Evolutionary conservation across 2,888 invertebrate species (phyloP).

Genomic region (Stenodera caucasica): DNA sequence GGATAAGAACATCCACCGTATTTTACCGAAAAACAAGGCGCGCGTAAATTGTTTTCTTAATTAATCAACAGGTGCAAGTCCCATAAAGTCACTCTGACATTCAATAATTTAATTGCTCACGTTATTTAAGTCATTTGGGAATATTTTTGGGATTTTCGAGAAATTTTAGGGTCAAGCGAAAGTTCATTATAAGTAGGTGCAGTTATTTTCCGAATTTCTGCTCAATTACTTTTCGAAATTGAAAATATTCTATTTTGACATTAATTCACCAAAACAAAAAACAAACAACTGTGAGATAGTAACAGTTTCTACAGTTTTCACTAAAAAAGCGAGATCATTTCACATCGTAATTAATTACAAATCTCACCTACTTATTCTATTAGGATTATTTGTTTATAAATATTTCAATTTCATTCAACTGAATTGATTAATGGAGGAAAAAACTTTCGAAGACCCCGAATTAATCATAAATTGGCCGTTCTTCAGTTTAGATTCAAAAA

Average conservation of each 20-base stretch:
- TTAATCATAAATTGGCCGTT: too few species aligned
- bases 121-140: too few species aligned
- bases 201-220: neutral
- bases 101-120: too few species aligned
- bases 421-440: too few species aligned
- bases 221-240: neutral
- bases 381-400: neutral
- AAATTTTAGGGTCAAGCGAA: slow-evolving; percentile 1
- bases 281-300: slow-evolving; percentile 1
- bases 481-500: too few species aligned
- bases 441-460: too few species aligned
- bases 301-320: slow-evolving; percentile 1
- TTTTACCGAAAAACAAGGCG: neutral
- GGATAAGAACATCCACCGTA: neutral
- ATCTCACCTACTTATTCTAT: neutral
- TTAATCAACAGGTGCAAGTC: neutral
- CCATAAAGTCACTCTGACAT: too few species aligned
- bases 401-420: too few species aligned
- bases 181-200: neutral
- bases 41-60: neutral
- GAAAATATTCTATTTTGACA: neutral
- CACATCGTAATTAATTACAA: slow-evolving; percentile 5
- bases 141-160: too few species aligned
- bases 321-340: slow-evolving; percentile 4
- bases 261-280: neutral